phyloP scores from a whole-genome alignment of 2,888 invertebrate genomes.

The Julus scanicus region DNA sequence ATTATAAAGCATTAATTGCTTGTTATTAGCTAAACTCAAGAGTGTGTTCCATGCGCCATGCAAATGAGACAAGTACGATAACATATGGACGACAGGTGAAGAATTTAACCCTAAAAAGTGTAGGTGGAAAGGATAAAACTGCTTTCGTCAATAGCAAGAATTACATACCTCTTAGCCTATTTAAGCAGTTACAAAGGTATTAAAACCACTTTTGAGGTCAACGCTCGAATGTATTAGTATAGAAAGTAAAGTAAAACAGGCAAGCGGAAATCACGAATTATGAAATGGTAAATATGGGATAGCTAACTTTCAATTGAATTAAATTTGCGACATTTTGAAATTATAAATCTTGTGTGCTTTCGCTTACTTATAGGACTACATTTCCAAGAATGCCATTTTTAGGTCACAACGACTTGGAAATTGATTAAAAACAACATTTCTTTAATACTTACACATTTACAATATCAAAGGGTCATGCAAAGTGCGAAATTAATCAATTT shows the following conservation, averaged over 20 bases:
- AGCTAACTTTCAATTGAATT: neutral
- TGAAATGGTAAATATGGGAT: neutral
- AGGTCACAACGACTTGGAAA: neutral
- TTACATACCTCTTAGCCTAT: constrained; percentile 44
- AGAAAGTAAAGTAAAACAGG: neutral
- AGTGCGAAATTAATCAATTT: neutral
- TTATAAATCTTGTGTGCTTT: neutral
- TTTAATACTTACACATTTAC: neutral
- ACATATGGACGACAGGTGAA: neutral
- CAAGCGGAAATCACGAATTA: constrained; percentile 30
- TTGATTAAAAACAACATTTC: constrained; percentile 23
- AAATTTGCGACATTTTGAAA: neutral
- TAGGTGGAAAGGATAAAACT: constrained; percentile 34
- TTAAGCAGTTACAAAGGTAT: neutral
- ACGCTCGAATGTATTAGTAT: neutral
- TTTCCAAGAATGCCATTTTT: neutral
- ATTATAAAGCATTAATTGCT: neutral
- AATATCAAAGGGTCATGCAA: neutral
- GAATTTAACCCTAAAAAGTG: neutral
- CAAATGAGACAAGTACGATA: neutral
- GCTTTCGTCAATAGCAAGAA: neutral
- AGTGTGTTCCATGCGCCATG: neutral
- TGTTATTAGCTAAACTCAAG: neutral
- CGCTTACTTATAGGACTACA: neutral
- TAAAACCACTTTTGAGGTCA: constrained; percentile 37